phyloP scores from a whole-genome alignment of 2,888 invertebrate species.

The Axea sp. region DNA sequence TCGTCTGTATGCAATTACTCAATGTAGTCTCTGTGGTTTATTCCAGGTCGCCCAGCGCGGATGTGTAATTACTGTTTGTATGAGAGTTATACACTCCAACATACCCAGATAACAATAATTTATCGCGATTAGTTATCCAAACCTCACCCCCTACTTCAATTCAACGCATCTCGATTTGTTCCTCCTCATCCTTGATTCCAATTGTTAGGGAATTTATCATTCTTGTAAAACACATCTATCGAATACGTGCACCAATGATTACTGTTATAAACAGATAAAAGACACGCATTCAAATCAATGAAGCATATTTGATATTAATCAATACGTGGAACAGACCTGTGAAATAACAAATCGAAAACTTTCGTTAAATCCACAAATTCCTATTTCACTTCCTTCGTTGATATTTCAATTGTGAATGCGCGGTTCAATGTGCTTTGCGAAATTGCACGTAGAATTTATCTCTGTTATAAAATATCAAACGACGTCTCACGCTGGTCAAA shows the following conservation, averaged over 20 bases:
- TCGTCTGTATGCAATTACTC: slow-evolving; percentile 54
- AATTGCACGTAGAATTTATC: slow-evolving; percentile 24
- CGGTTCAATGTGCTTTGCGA: slow-evolving; percentile 17
- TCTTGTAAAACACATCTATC: slow-evolving; percentile 28
- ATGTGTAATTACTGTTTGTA: slow-evolving; percentile 57
- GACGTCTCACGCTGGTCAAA: slow-evolving; percentile 16
- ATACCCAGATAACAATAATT: slow-evolving; percentile 60
- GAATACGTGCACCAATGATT: slow-evolving; percentile 19
- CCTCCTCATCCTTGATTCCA: slow-evolving; percentile 1
- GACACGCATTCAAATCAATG: slow-evolving; percentile 15
- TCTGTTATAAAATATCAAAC: slow-evolving; percentile 11
- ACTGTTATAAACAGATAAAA: slow-evolving; percentile 17
- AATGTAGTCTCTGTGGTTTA: slow-evolving; percentile 45
- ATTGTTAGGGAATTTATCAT: slow-evolving; percentile 17
- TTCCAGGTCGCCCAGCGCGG: slow-evolving; percentile 43
- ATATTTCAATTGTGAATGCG: slow-evolving; percentile 24
- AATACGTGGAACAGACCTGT: background rate
- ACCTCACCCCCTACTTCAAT: slow-evolving; percentile 9
- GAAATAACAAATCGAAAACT: slow-evolving; percentile 17
- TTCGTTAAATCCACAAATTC: slow-evolving; percentile 23
- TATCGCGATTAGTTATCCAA: slow-evolving; percentile 58
- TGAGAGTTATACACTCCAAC: slow-evolving; percentile 47
- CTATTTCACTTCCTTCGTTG: slow-evolving; percentile 4
- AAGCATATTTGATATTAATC: slow-evolving; percentile 20
- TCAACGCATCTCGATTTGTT: slow-evolving; percentile 11